Evolutionary conservation across 1,140 invertebrate genomes (phyloP), one percentile per base, ranked within the genome.

Genomic region (Melipona quadrifasciata): DNA sequence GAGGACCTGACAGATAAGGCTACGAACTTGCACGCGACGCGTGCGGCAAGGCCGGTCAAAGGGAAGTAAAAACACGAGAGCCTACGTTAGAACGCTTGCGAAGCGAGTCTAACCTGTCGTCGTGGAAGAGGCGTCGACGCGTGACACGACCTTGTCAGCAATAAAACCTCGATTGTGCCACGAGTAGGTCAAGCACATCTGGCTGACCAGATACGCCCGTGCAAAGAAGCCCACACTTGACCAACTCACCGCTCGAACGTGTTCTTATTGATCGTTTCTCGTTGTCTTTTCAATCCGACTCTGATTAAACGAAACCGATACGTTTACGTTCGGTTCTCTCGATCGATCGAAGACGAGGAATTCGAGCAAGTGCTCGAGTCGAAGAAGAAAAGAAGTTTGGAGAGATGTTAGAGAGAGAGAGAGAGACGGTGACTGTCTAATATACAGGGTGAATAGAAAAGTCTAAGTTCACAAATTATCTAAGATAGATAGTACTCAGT

Each of bases 171-270:
- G 64, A 82, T 73, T 64, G 73, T 55, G 27, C 57, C 71, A 71
- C 55, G 31, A 86, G 80, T 86, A 76, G 84, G 84, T 86, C 80
- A 77, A 86, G 84, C 73, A n/a, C n/a, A 77, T 82, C 73, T 76
- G 53, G 80, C 65, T 85, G 72, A 72, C 65, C 84, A 71, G 53
- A 39, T 53, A 31, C 0, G 8, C 19, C 17, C 12, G 2, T 19
- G 47, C 19, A n/a, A 47, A 47, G n/a, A 24, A 80, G 51, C 51
- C 10, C n/a, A 57, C 53, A 34, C 39, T 34, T 34, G 64, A 77
- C 31, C 39, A 47, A 16, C 2, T 47, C 21, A 17, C 24, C 5
- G n/a, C 53, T 24, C 73, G 12, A 70, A 70, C 21, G 8, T 31
- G 31, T 31, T 19, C 16, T 17, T 47, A 47, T 67, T 31, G 10